Evolutionary conservation across 2,113 vertebrate species (phyloP).

Genomic region (Azemiops feae): DNA sequence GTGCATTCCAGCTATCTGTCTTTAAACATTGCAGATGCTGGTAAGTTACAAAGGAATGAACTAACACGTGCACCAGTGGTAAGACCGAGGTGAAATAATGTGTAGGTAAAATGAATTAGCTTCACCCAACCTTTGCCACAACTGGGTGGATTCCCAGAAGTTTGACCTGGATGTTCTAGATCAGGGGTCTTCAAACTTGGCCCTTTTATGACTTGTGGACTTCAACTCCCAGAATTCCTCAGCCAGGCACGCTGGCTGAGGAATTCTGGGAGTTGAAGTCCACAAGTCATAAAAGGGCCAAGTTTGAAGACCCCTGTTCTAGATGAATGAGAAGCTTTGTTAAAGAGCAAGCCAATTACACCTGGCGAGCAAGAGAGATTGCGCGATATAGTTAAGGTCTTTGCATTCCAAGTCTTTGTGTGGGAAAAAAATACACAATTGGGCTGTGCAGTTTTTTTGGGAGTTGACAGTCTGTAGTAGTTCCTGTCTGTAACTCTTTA

Average conservation of each 20-base stretch:
- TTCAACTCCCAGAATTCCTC: no score
- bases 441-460: background rate
- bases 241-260: no score
- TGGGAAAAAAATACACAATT: background rate
- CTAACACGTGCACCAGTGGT: background rate
- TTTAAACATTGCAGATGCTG: background rate
- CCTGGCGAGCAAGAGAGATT: background rate
- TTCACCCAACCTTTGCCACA: background rate
- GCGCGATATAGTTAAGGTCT: background rate
- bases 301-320: no score
- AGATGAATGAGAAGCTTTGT: background rate
- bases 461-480: background rate
- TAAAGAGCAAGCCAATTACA: background rate
- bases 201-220: no score
- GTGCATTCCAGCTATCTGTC: background rate
- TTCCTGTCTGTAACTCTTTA: background rate
- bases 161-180: background rate
- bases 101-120: background rate
- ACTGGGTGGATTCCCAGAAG: background rate
- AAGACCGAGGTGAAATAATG: background rate
- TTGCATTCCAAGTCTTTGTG: background rate
- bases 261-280: no score
- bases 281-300: no score
- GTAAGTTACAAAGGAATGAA: background rate
- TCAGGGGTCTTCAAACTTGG: no score